Evolutionary conservation across 1,140 invertebrate species (phyloP).

Genomic region (Trichonephila clavata): DNA sequence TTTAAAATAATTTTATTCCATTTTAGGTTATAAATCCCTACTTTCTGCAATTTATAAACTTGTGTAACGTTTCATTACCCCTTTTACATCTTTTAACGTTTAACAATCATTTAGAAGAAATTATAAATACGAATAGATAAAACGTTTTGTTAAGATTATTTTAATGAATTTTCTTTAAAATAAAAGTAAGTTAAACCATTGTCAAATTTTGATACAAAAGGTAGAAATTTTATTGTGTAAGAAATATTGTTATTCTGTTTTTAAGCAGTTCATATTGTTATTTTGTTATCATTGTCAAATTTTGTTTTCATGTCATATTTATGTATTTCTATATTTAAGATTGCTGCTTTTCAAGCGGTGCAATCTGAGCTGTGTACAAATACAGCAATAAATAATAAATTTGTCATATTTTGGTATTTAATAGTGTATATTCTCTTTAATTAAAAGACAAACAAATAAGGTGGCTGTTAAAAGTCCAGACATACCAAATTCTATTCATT

Average conservation of each 20-base stretch:
- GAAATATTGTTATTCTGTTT: neutral
- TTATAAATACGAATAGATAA: too few relatives aligned
- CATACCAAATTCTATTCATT: neutral
- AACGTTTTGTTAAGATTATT: too few relatives aligned
- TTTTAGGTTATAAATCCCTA: too few relatives aligned
- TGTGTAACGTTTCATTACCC: too few relatives aligned
- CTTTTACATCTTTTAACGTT: too few relatives aligned
- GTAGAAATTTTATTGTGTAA: neutral
- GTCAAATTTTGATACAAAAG: neutral
- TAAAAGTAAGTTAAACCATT: neutral
- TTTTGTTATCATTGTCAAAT: slow-evolving; percentile 9
- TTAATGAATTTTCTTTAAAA: too few relatives aligned
- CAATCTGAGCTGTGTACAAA: neutral
- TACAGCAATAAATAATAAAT: neutral
- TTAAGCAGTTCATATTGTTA: neutral
- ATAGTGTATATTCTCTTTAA: neutral
- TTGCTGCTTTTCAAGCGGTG: neutral
- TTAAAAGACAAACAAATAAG: neutral
- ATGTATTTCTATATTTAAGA: slow-evolving; percentile 1
- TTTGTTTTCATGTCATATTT: neutral
- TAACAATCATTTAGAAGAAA: too few relatives aligned
- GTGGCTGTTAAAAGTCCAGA: neutral
- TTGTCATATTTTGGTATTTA: neutral
- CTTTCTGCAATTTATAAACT: too few relatives aligned
- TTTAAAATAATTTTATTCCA: too few relatives aligned